phyloP scores from a whole-genome alignment of 2,113 vertebrate genomes.

The Neodontobutis hainanensis region DNA sequence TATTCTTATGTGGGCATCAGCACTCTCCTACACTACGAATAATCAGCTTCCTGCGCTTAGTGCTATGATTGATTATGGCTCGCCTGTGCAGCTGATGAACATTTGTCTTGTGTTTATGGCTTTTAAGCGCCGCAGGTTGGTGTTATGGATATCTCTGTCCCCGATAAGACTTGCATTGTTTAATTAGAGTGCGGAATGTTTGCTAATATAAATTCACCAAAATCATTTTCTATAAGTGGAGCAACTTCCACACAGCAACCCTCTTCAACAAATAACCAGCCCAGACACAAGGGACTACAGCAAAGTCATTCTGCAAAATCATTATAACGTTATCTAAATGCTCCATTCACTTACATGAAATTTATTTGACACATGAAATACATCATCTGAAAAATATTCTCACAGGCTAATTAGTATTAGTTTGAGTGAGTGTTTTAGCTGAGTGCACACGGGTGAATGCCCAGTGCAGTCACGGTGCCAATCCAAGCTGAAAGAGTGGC shows the following conservation, averaged over 20 bases:
- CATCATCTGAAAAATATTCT: slow-evolving; percentile 71
- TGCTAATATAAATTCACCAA: slow-evolving; percentile 57
- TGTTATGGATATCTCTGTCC: slow-evolving; percentile 74
- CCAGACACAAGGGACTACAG: slow-evolving; percentile 50
- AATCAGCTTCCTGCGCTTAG: slow-evolving; percentile 67
- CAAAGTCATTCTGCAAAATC: slow-evolving; percentile 68
- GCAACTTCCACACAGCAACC: slow-evolving; percentile 57
- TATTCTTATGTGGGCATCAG: slow-evolving; percentile 75
- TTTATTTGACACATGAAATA: slow-evolving; percentile 69
- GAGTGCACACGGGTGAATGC: slow-evolving; percentile 29
- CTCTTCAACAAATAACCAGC: slow-evolving; percentile 45
- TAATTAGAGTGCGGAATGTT: slow-evolving; percentile 65
- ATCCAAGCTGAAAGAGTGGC: slow-evolving; percentile 49
- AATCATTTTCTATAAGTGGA: slow-evolving; percentile 69
- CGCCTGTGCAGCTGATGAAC: slow-evolving; percentile 75
- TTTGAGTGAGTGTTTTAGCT: slow-evolving; percentile 35
- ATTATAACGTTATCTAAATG: slow-evolving; percentile 77
- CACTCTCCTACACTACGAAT: slow-evolving; percentile 70
- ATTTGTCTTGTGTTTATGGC: slow-evolving; percentile 79
- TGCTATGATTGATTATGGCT: slow-evolving; percentile 72
- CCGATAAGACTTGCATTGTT: slow-evolving; percentile 68
- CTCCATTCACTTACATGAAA: slow-evolving; percentile 65
- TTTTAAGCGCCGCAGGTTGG: slow-evolving; percentile 66
- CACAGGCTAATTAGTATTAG: slow-evolving; percentile 67
- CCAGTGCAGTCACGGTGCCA: slow-evolving; percentile 43